phyloP scores from a whole-genome alignment of 1,140 invertebrate species.

The Achroia grisella region DNA sequence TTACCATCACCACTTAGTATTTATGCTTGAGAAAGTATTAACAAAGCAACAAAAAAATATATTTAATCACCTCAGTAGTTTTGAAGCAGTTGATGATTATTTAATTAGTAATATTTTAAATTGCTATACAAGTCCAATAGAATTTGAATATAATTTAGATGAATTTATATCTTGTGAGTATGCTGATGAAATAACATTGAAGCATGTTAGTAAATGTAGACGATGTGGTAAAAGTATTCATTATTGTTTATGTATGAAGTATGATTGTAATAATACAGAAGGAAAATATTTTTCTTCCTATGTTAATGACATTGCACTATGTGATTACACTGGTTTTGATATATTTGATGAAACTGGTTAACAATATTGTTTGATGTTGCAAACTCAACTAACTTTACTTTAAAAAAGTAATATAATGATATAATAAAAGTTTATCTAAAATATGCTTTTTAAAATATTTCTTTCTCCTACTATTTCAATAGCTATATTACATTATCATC shows the following conservation, averaged over 20 bases:
- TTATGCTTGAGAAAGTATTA: slow-evolving; percentile 91
- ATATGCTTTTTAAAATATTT: too few relatives aligned
- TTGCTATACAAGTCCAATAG: slow-evolving; percentile 33
- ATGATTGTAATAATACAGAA: slow-evolving; percentile 38
- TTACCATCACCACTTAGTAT: slow-evolving; percentile 95
- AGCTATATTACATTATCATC: too few relatives aligned
- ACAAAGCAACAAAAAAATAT: slow-evolving; percentile 79
- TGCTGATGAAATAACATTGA: slow-evolving; percentile 45
- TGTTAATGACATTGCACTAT: slow-evolving; percentile 34
- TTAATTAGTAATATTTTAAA: slow-evolving; percentile 75
- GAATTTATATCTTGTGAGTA: slow-evolving; percentile 50
- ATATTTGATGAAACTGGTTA: slow-evolving; percentile 46
- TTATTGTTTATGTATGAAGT: slow-evolving; percentile 52
- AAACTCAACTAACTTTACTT: too few relatives aligned
- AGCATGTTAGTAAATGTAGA: slow-evolving; percentile 54
- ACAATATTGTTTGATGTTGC: too few relatives aligned
- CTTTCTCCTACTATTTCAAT: too few relatives aligned
- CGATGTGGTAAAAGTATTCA: slow-evolving; percentile 44
- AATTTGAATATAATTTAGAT: slow-evolving; percentile 39
- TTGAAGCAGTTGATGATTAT: slow-evolving; percentile 82
- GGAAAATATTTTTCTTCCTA: slow-evolving; percentile 48
- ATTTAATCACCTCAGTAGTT: slow-evolving; percentile 86
- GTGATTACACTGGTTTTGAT: slow-evolving; percentile 60
- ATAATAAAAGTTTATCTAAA: too few relatives aligned
- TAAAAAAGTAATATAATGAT: too few relatives aligned